Evolutionary conservation across 2,888 invertebrate genomes (phyloP).

Genomic region (Ennomos erosarius): DNA sequence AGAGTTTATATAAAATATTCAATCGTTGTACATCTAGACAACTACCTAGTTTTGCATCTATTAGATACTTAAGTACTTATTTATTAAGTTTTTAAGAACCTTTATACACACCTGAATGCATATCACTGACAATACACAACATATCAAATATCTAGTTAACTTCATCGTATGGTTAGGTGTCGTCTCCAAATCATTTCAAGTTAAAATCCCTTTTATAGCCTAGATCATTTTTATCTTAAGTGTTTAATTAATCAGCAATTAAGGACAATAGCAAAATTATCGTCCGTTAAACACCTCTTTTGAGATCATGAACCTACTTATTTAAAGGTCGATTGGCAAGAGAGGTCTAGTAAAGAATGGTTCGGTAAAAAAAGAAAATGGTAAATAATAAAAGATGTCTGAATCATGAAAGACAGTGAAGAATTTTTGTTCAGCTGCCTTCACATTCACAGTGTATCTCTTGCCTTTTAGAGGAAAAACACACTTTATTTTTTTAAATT

Average conservation of each 20-base stretch:
- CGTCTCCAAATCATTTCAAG: conserved; percentile 25
- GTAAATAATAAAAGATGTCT: too few species aligned
- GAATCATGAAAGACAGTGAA: too few species aligned
- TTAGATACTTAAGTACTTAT: too few species aligned
- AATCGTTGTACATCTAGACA: not conserved
- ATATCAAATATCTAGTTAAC: conserved; percentile 19
- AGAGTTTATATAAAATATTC: not conserved
- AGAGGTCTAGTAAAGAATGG: too few species aligned
- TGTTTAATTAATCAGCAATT: conserved; percentile 37
- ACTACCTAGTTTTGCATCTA: too few species aligned
- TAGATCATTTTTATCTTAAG: conserved; percentile 33
- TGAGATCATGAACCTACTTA: conserved; percentile 25
- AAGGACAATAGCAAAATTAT: conserved; percentile 19
- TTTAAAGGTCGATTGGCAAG: too few species aligned
- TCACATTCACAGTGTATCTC: too few species aligned
- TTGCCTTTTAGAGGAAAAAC: too few species aligned
- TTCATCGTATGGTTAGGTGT: conserved; percentile 31
- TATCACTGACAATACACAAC: conserved; percentile 26
- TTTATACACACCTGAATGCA: conserved; percentile 27
- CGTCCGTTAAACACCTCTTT: conserved; percentile 29
- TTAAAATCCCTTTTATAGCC: conserved; percentile 32
- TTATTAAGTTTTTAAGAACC: not conserved
- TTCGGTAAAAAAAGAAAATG: too few species aligned
- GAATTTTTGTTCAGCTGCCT: too few species aligned
- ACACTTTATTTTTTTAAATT: too few species aligned